A percentile compares a stretch with the other conserved stretches of the same genome.
These are phyloP conservation scores for Noctuana brunneofusca DNA, from an alignment of 2,888 invertebrate genomes.

Conservation along the genomic window DNA sequence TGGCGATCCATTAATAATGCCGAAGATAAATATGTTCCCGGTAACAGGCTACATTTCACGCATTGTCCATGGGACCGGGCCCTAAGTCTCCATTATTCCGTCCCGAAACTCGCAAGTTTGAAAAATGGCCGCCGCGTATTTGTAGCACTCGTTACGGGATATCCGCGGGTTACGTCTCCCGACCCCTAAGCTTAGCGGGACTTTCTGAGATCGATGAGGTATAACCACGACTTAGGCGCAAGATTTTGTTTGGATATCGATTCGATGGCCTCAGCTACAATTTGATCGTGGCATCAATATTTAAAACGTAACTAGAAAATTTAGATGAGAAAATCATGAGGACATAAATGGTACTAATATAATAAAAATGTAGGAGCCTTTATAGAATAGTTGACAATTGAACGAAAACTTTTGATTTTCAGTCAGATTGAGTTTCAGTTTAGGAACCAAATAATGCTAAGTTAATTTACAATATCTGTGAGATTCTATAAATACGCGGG, in stretches of 20 bases:
- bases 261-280: not conserved
- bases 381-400: too few relatives aligned
- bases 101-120: slow-evolving; percentile 50
- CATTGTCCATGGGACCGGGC: slow-evolving; percentile 33
- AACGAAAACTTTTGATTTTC: too few relatives aligned
- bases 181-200: slow-evolving; percentile 65
- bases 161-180: slow-evolving; percentile 57
- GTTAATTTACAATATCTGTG: too few relatives aligned
- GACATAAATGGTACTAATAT: too few relatives aligned
- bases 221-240: slow-evolving; percentile 36
- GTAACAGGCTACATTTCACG: slow-evolving; percentile 28
- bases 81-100: slow-evolving; percentile 50
- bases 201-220: slow-evolving; percentile 61
- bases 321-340: too few relatives aligned
- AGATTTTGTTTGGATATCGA: not conserved
- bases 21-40: slow-evolving; percentile 19
- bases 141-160: slow-evolving; percentile 60
- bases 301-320: not conserved
- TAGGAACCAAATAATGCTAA: too few relatives aligned
- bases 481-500: too few relatives aligned
- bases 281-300: not conserved
- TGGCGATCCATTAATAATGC: slow-evolving; percentile 18
- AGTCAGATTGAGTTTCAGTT: too few relatives aligned
- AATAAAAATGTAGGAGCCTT: too few relatives aligned
- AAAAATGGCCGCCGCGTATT: slow-evolving; percentile 55